Conservation (phyloP, 2,888 invertebrate species). For the Phyllotreta striolata region DNA sequence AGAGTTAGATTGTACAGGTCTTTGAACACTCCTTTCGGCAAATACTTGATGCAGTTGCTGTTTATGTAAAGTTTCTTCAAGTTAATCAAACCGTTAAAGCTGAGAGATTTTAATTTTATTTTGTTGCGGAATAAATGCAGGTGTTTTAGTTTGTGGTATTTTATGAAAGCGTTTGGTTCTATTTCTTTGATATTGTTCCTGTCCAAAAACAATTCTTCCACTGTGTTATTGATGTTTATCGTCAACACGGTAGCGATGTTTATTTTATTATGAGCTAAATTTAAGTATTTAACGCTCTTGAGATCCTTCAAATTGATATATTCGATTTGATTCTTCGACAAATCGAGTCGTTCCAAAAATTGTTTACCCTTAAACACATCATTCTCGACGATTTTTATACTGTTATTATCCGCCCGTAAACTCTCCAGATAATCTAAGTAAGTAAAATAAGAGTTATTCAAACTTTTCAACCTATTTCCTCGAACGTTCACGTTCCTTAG, state of each 20-base stretch:
- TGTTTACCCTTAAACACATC: slow-evolving; percentile 41
- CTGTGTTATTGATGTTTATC: slow-evolving; percentile 35
- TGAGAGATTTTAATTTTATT: slow-evolving; percentile 40
- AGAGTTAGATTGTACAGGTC: slow-evolving; percentile 46
- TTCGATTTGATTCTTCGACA: slow-evolving; percentile 46
- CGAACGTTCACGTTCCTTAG: slow-evolving; percentile 44
- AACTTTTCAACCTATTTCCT: slow-evolving; percentile 41
- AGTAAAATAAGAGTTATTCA: slow-evolving; percentile 40
- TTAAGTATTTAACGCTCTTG: slow-evolving; percentile 45
- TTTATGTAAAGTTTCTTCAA: slow-evolving; percentile 47
- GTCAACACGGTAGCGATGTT: slow-evolving; percentile 33
- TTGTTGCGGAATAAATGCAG: slow-evolving; percentile 49
- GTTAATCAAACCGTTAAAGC: slow-evolving; percentile 43
- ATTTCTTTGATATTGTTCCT: slow-evolving; percentile 46
- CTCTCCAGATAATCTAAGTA: slow-evolving; percentile 42
- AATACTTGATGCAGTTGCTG: slow-evolving; percentile 46
- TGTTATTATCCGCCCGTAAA: slow-evolving; percentile 40
- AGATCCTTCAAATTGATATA: slow-evolving; percentile 42
- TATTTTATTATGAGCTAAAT: slow-evolving; percentile 49
- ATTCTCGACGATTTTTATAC: slow-evolving; percentile 39
- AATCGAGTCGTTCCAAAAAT: slow-evolving; percentile 43
- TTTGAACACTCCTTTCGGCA: slow-evolving; percentile 48
- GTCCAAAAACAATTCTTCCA: slow-evolving; percentile 43
- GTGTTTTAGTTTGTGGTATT: slow-evolving; percentile 38
- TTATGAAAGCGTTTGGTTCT: slow-evolving; percentile 35